Evolutionary conservation across 2,797 vertebrate species (phyloP).

Genomic region (Benthosema pterotum): DNA sequence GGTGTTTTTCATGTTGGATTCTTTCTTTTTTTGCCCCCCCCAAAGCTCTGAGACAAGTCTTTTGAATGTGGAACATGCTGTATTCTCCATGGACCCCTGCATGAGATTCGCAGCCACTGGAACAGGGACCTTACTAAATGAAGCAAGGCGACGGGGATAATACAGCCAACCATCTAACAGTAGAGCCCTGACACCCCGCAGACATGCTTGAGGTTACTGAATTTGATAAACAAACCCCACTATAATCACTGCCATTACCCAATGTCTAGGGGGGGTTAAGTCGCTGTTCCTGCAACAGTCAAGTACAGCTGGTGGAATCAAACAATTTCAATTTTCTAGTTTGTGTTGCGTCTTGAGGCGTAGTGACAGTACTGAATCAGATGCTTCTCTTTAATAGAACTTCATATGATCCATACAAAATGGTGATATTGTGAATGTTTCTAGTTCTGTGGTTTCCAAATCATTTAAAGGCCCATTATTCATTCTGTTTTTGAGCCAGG

Average conservation of each 20-base stretch:
- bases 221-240: slow-evolving; percentile 64
- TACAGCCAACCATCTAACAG: slow-evolving; percentile 45
- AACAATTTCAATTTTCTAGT: slow-evolving; percentile 23
- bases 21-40: slow-evolving; percentile 68
- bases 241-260: slow-evolving; percentile 67
- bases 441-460: no score
- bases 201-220: slow-evolving; percentile 58
- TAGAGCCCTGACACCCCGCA: slow-evolving; percentile 53
- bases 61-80: slow-evolving; percentile 67
- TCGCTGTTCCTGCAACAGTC: slow-evolving; percentile 39
- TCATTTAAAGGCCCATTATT: no score
- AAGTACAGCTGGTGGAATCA: no score
- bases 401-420: slow-evolving; percentile 35
- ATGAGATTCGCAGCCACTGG: slow-evolving; percentile 45
- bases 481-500: no score
- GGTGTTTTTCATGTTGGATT: slow-evolving; percentile 51
- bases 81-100: slow-evolving; percentile 71
- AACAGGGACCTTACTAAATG: slow-evolving; percentile 65
- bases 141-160: slow-evolving; percentile 69
- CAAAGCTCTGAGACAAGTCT: slow-evolving; percentile 68
- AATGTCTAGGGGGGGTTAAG: slow-evolving; percentile 33
- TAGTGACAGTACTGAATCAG: slow-evolving; percentile 57
- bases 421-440: slow-evolving; percentile 68
- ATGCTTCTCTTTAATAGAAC: slow-evolving; percentile 63
- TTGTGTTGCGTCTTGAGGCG: slow-evolving; percentile 51